Percentiles rank a stretch among this genome's conserved stretches.
Conservation (phyloP, 2,888 invertebrate genomes). For the Mystacides longicornis region DNA sequence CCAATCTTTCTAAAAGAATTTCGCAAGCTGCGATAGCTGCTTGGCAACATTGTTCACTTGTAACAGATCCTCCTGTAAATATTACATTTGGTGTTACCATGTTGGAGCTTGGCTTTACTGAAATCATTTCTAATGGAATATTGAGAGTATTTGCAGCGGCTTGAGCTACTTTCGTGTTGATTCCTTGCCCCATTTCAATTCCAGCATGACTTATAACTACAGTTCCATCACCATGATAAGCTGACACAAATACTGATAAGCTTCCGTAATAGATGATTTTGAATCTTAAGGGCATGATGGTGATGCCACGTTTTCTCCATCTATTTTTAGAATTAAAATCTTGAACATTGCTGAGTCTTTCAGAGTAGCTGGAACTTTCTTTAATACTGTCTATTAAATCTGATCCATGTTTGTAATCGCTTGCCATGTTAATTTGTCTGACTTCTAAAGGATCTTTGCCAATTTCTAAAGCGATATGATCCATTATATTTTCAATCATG, state of each 20-base stretch:
- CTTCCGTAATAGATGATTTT: conserved; percentile 47
- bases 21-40: conserved; percentile 50
- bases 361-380: conserved; percentile 48
- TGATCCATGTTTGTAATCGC: conserved; percentile 33
- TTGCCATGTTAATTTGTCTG: conserved; percentile 45
- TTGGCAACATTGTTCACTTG: conserved; percentile 61
- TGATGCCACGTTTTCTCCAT: conserved; percentile 66
- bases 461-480: conserved; percentile 51
- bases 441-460: conserved; percentile 56
- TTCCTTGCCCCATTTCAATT: conserved; percentile 70
- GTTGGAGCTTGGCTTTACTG: conserved; percentile 57
- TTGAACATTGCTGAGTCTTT: conserved; percentile 43
- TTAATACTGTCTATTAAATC: conserved; percentile 53
- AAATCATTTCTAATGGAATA: conserved; percentile 57
- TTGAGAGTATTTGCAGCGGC: conserved; percentile 61
- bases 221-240: conserved; percentile 61
- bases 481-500: conserved; percentile 58
- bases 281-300: conserved; percentile 58
- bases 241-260: conserved; percentile 52
- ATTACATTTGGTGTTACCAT: conserved; percentile 59
- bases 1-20: conserved; percentile 40
- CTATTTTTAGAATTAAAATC: conserved; percentile 58
- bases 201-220: conserved; percentile 62
- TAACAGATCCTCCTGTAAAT: conserved; percentile 63
- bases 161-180: conserved; percentile 65